Evolutionary conservation across 2,797 vertebrate genomes (phyloP).

Genomic region (Alouatta caraya): DNA sequence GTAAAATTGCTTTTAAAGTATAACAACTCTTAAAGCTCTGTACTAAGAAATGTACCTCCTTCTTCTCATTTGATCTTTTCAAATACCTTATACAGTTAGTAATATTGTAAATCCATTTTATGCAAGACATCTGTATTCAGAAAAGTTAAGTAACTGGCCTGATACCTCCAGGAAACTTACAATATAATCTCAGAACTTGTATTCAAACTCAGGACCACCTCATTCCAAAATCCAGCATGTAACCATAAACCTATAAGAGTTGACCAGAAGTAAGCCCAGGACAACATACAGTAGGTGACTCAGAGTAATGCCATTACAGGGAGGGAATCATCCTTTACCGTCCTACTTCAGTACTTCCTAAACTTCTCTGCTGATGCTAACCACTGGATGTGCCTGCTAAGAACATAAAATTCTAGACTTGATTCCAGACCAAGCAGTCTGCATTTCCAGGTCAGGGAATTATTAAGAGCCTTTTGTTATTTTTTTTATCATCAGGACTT

Average conservation of each 20-base stretch:
- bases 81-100: background rate
- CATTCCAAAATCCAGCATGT: background rate
- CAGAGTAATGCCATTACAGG: background rate
- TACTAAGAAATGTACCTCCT: background rate
- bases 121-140: background rate
- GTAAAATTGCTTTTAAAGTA: background rate
- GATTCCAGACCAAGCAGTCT: background rate
- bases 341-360: background rate
- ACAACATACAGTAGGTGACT: too few relatives aligned
- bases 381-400: background rate
- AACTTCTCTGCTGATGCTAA: background rate
- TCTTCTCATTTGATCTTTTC: background rate
- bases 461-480: background rate
- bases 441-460: background rate
- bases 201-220: background rate
- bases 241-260: background rate
- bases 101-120: background rate
- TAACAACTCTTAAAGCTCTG: background rate
- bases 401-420: background rate
- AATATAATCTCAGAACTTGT: background rate
- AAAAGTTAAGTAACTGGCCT: background rate
- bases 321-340: background rate
- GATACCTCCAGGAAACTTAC: background rate
- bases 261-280: background rate
- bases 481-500: background rate